phyloP scores from a whole-genome alignment of 2,113 vertebrate genomes.

The Anhinga rufa region DNA sequence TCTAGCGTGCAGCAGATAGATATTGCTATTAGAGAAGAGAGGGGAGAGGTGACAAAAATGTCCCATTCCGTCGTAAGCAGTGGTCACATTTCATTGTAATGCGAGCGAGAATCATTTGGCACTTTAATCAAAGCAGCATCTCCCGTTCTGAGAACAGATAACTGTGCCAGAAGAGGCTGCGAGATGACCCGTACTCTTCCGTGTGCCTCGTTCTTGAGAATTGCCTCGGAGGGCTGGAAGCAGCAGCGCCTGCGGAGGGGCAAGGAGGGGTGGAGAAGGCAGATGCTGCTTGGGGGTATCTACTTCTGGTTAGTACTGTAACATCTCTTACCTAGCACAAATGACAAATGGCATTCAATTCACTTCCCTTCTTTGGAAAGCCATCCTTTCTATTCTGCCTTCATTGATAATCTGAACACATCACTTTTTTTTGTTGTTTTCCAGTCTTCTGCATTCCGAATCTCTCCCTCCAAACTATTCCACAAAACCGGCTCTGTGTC shows the following conservation, averaged over 20 bases:
- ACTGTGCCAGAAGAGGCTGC: neutral
- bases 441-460: neutral
- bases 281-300: neutral
- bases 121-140: conserved; percentile 55
- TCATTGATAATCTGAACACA: neutral
- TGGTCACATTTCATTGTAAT: conserved; percentile 57
- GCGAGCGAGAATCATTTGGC: conserved; percentile 42
- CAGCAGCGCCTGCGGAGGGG: neutral
- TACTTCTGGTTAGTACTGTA: neutral
- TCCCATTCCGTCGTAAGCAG: neutral
- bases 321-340: neutral
- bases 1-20: conserved; percentile 29
- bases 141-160: neutral
- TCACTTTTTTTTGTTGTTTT: too few relatives aligned
- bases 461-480: neutral
- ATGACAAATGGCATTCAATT: too few relatives aligned
- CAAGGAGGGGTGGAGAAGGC: neutral
- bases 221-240: neutral
- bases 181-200: neutral
- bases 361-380: neutral
- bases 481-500: neutral
- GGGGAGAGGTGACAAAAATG: conserved; percentile 44
- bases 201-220: neutral
- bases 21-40: conserved; percentile 51
- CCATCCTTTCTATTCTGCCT: neutral